Evolutionary conservation across 2,888 invertebrate species (phyloP).

Genomic region (Heliothis peltigera): DNA sequence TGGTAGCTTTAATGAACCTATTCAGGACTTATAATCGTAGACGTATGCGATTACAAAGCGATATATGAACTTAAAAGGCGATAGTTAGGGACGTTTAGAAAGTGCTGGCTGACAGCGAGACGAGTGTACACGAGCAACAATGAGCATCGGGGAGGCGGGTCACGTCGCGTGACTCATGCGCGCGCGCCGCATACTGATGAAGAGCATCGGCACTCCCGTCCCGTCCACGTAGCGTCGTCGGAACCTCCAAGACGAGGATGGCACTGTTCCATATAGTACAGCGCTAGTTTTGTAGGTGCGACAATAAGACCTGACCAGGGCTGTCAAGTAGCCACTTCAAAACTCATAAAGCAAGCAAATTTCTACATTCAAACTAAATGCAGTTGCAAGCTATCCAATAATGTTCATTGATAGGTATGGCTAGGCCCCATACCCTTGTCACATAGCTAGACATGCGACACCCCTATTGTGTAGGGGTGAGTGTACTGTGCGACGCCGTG

Average conservation of each 20-base stretch:
- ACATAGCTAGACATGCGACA: slow-evolving; percentile 15
- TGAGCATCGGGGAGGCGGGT: slow-evolving; percentile 75
- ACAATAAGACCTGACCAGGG: slow-evolving; percentile 45
- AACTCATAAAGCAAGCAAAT: slow-evolving; percentile 10
- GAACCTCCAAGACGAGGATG: slow-evolving; percentile 58
- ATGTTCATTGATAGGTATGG: neutral
- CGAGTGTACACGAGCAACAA: slow-evolving; percentile 69
- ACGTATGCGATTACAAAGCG: slow-evolving; percentile 64
- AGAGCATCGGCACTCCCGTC: slow-evolving; percentile 64
- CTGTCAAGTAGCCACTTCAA: slow-evolving; percentile 37
- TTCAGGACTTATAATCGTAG: slow-evolving; percentile 54
- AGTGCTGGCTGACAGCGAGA: slow-evolving; percentile 71
- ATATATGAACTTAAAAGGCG: slow-evolving; percentile 67
- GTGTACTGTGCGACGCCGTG: slow-evolving; percentile 65
- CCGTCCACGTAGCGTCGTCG: slow-evolving; percentile 56
- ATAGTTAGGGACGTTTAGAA: slow-evolving; percentile 73
- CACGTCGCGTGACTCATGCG: slow-evolving; percentile 77
- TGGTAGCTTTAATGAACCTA: slow-evolving; percentile 54
- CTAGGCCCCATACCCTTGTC: slow-evolving; percentile 1
- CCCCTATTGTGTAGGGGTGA: slow-evolving; percentile 67
- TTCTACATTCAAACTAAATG: slow-evolving; percentile 30
- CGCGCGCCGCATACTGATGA: slow-evolving; percentile 82
- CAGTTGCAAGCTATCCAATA: neutral
- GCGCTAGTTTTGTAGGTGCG: slow-evolving; percentile 44
- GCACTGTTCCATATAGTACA: slow-evolving; percentile 56